Evolutionary conservation across 37 sponge, comb jelly and placozoan species (phyloP), one percentile per base, ranked within the genome.

Genomic region (Agelas oroides): DNA sequence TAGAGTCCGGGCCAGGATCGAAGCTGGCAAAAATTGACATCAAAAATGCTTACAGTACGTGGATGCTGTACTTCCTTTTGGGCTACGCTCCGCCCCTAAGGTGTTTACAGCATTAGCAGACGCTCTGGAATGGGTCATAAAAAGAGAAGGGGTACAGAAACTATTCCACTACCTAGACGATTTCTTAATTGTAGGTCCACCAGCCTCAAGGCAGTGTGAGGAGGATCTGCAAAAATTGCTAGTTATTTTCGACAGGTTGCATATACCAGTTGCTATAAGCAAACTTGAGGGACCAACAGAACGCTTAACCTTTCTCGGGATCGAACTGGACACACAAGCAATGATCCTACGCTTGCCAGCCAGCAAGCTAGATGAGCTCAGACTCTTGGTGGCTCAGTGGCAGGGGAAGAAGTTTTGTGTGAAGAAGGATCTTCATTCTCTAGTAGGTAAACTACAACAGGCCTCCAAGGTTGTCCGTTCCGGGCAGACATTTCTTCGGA

Each of bases 61-160:
- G 5, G 75, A 83, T 31, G 64, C 84, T 21, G 35, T 74, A 65
- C 55, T 83, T 12, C 84, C 84, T 14, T 83, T 83, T 61, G 84
- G 65, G 11, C 75, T 73, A 2, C 40, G 62, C n/a, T 61, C 62
- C 2, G n/a, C 62, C 62, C 62, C 62, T 14, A 61, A 61, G 62
- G 5, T 74, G 20, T 73, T 83, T 55, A 83, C 30, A 21, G 53
- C 54, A 5, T 46, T 73, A 28, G 84, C 84, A 8, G 75, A 83
- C 57, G 53, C 35, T 3, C 65, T 83, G 15, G 59, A 83, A 38
- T 83, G 84, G 84, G 61, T 83, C 66, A 16, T 83, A 18, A 30
- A 16, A 15, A 21, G 13, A 20, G 28, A 70, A 18, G 71, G 72
- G 61, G 35, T 71, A 25, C 15, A 15, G 30, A 25, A 23, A 12